Evolutionary conservation across 2,113 vertebrate genomes (phyloP).

Genomic region (Theristicus caerulescens): DNA sequence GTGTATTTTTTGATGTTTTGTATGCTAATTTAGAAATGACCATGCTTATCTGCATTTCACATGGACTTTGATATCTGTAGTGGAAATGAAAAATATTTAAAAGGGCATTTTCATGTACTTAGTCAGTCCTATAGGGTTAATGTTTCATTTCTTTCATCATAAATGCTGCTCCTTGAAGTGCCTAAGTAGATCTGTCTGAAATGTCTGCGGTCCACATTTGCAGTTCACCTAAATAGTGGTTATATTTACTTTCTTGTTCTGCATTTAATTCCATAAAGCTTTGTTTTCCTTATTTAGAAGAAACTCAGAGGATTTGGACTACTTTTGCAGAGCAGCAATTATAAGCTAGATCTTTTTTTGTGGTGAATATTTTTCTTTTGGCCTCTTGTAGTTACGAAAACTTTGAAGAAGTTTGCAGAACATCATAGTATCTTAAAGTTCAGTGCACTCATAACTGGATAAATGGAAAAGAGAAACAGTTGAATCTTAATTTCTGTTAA

Average conservation of each 20-base stretch:
- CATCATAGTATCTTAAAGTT: not conserved
- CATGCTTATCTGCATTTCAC: not conserved
- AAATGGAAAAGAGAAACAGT: not conserved
- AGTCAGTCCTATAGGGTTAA: not conserved
- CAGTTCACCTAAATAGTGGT: not conserved
- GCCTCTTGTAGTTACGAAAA: not conserved
- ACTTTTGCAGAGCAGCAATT: not conserved
- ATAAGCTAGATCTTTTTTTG: not conserved
- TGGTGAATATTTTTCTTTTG: not conserved
- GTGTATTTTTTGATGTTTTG: not conserved
- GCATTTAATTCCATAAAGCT: not conserved
- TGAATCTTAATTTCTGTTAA: not conserved
- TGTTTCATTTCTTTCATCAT: not conserved
- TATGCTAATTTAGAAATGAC: not conserved
- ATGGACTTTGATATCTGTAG: not conserved
- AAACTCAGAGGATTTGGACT: not conserved
- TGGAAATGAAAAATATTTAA: not conserved
- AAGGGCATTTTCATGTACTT: not conserved
- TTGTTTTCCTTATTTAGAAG: not conserved
- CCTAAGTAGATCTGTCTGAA: not conserved
- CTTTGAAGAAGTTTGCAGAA: not conserved
- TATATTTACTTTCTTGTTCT: not conserved
- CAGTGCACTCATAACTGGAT: fast-evolving
- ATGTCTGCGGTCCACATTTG: not conserved
- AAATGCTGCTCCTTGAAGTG: not conserved